phyloP scores from a whole-genome alignment of 2,888 invertebrate genomes.

The Xanthia togata region DNA sequence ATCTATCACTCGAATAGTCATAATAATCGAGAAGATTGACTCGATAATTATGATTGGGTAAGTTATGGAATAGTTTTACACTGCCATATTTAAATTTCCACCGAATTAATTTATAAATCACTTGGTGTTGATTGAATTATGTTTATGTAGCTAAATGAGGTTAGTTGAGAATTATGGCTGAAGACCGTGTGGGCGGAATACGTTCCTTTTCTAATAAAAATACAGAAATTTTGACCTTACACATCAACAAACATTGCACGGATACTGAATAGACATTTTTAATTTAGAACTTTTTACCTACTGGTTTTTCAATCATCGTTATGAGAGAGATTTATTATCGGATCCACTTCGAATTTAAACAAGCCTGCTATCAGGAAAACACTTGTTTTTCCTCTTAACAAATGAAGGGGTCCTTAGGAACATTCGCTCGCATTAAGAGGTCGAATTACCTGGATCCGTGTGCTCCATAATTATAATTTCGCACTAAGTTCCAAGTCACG shows the following conservation, averaged over 20 bases:
- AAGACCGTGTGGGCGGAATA: conserved; percentile 63
- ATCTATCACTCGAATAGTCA: conserved; percentile 76
- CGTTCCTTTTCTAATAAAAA: conserved; percentile 61
- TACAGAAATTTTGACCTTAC: conserved; percentile 50
- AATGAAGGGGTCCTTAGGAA: conserved; percentile 62
- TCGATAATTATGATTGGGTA: conserved; percentile 74
- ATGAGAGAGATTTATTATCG: conserved; percentile 51
- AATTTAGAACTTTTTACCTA: conserved; percentile 32
- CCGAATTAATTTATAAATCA: conserved; percentile 69
- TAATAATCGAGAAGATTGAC: conserved; percentile 73
- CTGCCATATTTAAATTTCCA: conserved; percentile 67
- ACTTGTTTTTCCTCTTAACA: conserved; percentile 65
- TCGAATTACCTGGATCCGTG: conserved; percentile 61
- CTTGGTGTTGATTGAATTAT: conserved; percentile 69
- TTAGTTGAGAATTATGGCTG: conserved; percentile 58
- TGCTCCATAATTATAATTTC: conserved; percentile 48
- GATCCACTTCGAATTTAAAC: conserved; percentile 53
- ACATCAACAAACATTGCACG: conserved; percentile 43
- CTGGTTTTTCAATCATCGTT: conserved; percentile 37
- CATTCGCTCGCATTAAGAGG: conserved; percentile 31
- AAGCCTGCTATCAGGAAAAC: conserved; percentile 59
- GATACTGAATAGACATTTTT: conserved; percentile 37
- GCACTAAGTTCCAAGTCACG: conserved; percentile 78
- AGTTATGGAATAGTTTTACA: conserved; percentile 70
- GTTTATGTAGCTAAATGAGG: conserved; percentile 64